Evolutionary conservation across 1,140 invertebrate genomes (phyloP).

Genomic region (Aphaenogaster rudis): DNA sequence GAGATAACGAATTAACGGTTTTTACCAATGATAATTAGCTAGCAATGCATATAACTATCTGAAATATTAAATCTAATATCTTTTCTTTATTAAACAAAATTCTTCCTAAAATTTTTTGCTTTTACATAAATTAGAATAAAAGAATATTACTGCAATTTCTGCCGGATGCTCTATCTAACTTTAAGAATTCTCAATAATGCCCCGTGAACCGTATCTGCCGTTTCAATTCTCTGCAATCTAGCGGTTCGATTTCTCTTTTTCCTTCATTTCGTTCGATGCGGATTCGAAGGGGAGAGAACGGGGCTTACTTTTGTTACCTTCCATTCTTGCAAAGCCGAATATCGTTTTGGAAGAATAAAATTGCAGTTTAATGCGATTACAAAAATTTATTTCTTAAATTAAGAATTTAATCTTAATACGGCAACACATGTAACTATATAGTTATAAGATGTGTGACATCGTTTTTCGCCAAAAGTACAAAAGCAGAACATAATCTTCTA

Average conservation of each 20-base stretch:
- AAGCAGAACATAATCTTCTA: neutral
- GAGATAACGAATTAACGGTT: neutral
- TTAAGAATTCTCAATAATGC: conserved; percentile 41
- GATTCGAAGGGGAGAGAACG: neutral
- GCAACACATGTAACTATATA: neutral
- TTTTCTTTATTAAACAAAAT: neutral
- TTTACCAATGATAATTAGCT: neutral
- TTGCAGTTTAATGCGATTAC: neutral
- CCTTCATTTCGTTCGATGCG: neutral
- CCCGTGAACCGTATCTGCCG: conserved; percentile 12
- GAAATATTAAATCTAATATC: neutral
- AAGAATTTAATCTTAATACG: neutral
- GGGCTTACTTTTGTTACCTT: neutral
- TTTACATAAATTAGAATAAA: neutral
- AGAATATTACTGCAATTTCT: conserved; percentile 16
- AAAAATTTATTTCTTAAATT: neutral
- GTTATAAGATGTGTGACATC: neutral
- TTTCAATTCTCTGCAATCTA: conserved; percentile 49
- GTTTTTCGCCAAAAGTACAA: neutral
- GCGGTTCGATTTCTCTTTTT: conserved; percentile 50
- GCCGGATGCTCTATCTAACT: conserved; percentile 19
- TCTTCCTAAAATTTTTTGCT: neutral
- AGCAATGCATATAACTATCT: neutral
- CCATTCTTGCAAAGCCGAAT: neutral
- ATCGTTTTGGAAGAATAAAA: conserved; percentile 18